Percentiles rank a stretch among this genome's conserved stretches.
phyloP scores from a whole-genome alignment of 2,888 invertebrate species.

The Orgyia antiqua region DNA sequence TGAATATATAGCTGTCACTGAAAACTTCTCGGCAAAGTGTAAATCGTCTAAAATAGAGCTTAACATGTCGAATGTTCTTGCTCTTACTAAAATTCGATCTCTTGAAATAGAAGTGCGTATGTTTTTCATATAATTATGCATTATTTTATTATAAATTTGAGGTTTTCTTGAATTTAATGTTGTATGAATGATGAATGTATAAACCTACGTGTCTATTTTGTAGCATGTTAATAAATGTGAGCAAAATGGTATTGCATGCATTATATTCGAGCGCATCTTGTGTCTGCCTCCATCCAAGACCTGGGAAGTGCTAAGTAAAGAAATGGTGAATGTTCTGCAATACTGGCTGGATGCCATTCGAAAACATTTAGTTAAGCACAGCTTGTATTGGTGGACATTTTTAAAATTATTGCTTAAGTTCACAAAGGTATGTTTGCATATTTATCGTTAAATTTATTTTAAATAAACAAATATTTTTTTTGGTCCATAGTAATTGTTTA shows the following conservation, averaged over 20 bases:
- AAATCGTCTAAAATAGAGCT: conserved; percentile 36
- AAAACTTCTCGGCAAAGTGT: conserved; percentile 31
- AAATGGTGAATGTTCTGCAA: conserved; percentile 41
- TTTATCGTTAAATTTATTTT: no score
- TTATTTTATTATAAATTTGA: background rate
- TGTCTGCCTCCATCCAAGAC: conserved; percentile 43
- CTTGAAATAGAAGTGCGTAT: conserved; percentile 53
- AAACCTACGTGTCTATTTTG: conserved; percentile 14
- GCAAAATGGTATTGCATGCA: conserved; percentile 47
- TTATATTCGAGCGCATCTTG: conserved; percentile 44
- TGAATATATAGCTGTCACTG: conserved; percentile 42
- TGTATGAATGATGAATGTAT: background rate
- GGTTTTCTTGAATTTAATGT: no score
- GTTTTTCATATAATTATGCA: no score
- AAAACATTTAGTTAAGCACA: conserved; percentile 44
- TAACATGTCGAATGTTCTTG: conserved; percentile 46
- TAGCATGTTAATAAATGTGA: conserved; percentile 55
- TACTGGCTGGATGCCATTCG: conserved; percentile 56
- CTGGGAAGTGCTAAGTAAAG: conserved; percentile 49
- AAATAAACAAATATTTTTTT: no score
- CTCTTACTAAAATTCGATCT: conserved; percentile 47
- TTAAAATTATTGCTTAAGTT: conserved; percentile 41
- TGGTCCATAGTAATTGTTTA: no score
- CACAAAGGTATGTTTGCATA: conserved; percentile 36
- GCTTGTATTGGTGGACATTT: conserved; percentile 53